Percentiles rank a stretch among this genome's conserved stretches.
phyloP scores from a whole-genome alignment of 92 coral and sea anemone species.

The Blastomussa wellsi region DNA sequence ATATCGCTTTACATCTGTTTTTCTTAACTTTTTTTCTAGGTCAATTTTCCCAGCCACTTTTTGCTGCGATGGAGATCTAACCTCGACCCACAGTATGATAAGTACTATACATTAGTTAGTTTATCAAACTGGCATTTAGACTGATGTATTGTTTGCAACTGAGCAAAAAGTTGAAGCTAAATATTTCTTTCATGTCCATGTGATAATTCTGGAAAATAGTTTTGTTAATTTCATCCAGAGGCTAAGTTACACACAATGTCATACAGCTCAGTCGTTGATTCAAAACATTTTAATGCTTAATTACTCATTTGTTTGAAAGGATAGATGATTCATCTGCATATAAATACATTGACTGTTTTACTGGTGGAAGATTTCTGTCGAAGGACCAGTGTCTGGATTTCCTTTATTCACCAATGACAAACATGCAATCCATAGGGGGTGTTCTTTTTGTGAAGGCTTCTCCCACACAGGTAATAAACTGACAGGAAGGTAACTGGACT shows the following conservation, averaged over 20 bases:
- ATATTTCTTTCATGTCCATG: too few species aligned
- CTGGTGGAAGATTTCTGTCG: constrained; percentile 67
- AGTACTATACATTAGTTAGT: not conserved
- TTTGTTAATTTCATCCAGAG: too few species aligned
- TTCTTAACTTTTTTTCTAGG: constrained; percentile 58
- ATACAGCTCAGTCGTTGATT: too few species aligned
- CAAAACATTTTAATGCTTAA: not conserved
- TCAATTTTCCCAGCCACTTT: constrained; percentile 89
- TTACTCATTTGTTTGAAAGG: constrained; percentile 33
- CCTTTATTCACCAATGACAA: constrained; percentile 34
- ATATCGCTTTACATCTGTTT: too few species aligned
- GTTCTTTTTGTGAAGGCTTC: constrained; percentile 53
- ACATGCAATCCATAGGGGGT: not conserved
- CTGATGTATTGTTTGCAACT: too few species aligned
- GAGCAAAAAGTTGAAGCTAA: too few species aligned
- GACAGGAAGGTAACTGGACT: too few species aligned
- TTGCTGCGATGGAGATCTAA: constrained; percentile 76
- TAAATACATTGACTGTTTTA: constrained; percentile 82
- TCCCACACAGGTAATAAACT: constrained; percentile 67
- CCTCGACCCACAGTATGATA: constrained; percentile 50
- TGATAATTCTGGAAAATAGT: too few species aligned
- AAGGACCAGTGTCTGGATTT: constrained; percentile 54
- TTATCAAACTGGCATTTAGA: too few species aligned
- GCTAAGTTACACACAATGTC: too few species aligned
- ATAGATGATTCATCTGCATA: constrained; percentile 33